These are phyloP conservation scores for Dicaeum eximium DNA, from an alignment of 2,113 vertebrate species.

Conservation along the genomic window DNA sequence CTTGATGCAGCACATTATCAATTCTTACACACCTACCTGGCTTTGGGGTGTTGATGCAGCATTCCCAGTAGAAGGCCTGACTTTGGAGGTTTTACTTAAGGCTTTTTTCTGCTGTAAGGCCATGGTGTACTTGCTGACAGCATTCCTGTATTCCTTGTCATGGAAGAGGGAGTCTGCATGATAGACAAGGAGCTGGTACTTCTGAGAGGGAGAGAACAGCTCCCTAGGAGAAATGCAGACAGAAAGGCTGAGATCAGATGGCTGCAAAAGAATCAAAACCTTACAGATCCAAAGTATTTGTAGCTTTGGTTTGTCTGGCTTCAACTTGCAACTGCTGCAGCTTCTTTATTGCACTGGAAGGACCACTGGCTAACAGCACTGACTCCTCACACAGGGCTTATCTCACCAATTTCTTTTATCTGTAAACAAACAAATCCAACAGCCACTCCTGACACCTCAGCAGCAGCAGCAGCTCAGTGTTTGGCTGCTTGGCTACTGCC, in stretches of 20 bases:
- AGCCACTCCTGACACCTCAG: neutral
- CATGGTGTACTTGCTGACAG: constrained; percentile 96
- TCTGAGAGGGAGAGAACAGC: constrained; percentile 92
- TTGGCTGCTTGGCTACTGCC: neutral
- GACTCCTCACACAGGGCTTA: neutral
- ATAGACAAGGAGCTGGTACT: constrained; percentile 96
- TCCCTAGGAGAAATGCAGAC: constrained; percentile 75
- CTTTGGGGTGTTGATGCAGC: constrained; percentile 86
- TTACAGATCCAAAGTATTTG: neutral
- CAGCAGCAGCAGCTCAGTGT: neutral
- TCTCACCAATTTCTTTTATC: neutral
- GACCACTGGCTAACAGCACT: neutral
- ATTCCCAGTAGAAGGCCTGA: constrained; percentile 90
- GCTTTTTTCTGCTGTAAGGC: constrained; percentile 98
- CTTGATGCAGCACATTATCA: neutral
- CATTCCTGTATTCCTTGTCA: constrained; percentile 96
- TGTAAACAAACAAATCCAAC: neutral
- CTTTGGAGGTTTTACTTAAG: constrained; percentile 96
- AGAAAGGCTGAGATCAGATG: neutral
- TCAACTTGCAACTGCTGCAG: neutral
- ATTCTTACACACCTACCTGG: constrained; percentile 83
- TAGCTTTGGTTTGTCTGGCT: neutral
- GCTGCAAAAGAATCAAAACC: neutral
- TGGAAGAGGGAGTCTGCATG: constrained; percentile 97
- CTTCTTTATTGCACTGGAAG: neutral